These are phyloP conservation scores for Ephestia elutella DNA, from an alignment of 1,140 invertebrate species.

Conservation along the genomic window DNA sequence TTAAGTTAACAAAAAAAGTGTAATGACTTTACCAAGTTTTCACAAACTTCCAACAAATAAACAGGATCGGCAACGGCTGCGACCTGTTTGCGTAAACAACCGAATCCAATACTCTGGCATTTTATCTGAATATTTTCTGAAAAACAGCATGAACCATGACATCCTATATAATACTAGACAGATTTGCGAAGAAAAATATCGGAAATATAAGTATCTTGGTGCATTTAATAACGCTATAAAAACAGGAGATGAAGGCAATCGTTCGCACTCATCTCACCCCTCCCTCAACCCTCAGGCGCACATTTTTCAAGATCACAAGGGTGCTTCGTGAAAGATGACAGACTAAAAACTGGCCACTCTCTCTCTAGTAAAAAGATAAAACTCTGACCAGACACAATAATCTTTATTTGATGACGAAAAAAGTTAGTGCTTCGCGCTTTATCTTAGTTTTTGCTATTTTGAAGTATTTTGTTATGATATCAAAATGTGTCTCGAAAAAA, in stretches of 20 bases:
- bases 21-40: neutral
- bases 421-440: neutral
- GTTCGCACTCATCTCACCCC: neutral
- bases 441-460: neutral
- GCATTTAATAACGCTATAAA: conserved; percentile 15
- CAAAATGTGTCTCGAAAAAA: too few species aligned
- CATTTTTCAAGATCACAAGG: conserved; percentile 13
- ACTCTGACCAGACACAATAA: conserved; percentile 6
- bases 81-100: neutral
- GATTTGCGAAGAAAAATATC: neutral
- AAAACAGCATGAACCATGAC: neutral
- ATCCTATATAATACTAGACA: neutral
- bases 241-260: conserved; percentile 12
- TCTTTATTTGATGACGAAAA: conserved; percentile 5
- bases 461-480: too few species aligned
- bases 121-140: neutral
- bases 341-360: conserved; percentile 4
- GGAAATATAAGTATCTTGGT: neutral
- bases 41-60: neutral
- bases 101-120: neutral
- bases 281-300: neutral
- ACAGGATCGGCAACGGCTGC: neutral
- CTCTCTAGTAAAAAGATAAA: neutral
- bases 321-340: conserved; percentile 8
- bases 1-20: neutral